Evolutionary conservation across 2,888 invertebrate species (phyloP).

Genomic region (Ceramica pisi): DNA sequence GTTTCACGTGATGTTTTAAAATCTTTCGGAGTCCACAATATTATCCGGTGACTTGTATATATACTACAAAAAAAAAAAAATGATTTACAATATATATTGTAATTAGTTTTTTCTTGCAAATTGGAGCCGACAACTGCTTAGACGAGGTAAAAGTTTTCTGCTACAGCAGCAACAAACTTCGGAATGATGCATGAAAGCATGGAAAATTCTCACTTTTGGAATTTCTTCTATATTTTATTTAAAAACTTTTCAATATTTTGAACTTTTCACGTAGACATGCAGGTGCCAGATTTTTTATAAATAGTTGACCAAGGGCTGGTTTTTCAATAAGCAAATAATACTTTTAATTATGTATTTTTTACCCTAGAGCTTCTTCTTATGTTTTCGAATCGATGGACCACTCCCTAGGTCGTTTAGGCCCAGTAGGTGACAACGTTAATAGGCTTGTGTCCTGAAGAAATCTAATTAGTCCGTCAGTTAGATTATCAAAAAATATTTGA

Average conservation of each 20-base stretch:
- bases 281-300: background rate
- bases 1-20: too few species aligned
- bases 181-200: constrained; percentile 6
- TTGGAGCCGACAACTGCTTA: background rate
- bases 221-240: background rate
- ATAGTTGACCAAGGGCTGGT: background rate
- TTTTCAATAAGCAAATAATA: background rate
- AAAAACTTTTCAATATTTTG: background rate
- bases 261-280: background rate
- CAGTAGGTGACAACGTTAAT: too few species aligned
- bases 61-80: background rate
- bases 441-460: too few species aligned
- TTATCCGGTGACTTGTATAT: background rate
- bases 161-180: background rate
- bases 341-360: background rate
- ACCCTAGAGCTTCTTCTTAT: background rate
- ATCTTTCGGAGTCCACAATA: too few species aligned
- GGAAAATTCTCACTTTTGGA: background rate
- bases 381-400: too few species aligned
- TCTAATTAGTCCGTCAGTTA: too few species aligned
- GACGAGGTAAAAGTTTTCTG: constrained; percentile 1
- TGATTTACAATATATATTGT: background rate
- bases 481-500: too few species aligned
- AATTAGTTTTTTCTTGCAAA: background rate
- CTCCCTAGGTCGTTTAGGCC: too few species aligned